Percentiles rank a stretch among this genome's conserved stretches.
phyloP scores from a whole-genome alignment of 2,888 invertebrate genomes.

The Heliconius ismenius region DNA sequence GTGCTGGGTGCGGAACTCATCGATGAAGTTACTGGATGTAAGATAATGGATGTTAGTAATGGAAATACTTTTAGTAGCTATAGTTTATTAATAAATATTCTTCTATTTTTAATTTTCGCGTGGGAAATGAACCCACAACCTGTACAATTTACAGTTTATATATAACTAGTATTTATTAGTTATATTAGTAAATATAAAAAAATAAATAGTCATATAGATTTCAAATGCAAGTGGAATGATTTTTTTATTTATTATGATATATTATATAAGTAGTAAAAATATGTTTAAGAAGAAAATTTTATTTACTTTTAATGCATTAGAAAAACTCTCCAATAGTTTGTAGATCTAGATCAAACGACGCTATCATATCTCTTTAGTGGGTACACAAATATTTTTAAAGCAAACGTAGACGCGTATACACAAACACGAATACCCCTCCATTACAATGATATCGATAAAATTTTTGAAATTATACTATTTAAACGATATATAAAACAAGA shows the following conservation, averaged over 20 bases:
- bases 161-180: too few species aligned
- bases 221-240: too few species aligned
- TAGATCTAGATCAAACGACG: constrained; percentile 5
- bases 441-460: not conserved
- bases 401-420: not conserved
- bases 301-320: not conserved
- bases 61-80: not conserved
- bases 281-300: not conserved
- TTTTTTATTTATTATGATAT: not conserved
- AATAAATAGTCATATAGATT: too few species aligned
- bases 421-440: not conserved
- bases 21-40: not conserved
- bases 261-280: not conserved
- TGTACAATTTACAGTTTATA: too few species aligned
- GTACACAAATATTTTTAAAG: constrained; percentile 10
- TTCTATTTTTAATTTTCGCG: too few species aligned
- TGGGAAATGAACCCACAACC: too few species aligned
- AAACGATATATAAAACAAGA: not conserved
- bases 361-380: constrained; percentile 13
- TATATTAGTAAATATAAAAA: too few species aligned
- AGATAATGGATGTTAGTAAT: too few species aligned
- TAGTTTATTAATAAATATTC: too few species aligned
- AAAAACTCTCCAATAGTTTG: not conserved
- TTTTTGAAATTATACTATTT: not conserved
- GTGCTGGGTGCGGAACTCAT: not conserved